phyloP scores from a whole-genome alignment of 2,888 invertebrate genomes.

The Cataglyphis altisquamis region DNA sequence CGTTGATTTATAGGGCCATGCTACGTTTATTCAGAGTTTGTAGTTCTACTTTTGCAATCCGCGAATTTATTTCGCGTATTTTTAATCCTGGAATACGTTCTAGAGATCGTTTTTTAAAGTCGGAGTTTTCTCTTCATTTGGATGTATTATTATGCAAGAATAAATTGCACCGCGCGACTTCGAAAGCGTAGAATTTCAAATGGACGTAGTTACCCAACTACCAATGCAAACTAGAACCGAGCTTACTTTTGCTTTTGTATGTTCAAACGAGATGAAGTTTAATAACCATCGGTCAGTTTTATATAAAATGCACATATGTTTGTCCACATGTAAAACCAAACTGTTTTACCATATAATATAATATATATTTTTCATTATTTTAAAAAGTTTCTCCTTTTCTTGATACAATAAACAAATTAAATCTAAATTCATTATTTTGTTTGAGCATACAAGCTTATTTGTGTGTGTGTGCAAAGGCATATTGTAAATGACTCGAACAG shows the following conservation, averaged over 20 bases:
- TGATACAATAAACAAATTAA: constrained; percentile 26
- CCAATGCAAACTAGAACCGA: constrained; percentile 42
- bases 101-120: constrained; percentile 6
- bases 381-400: constrained; percentile 1
- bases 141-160: constrained; percentile 50
- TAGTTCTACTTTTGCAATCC: constrained; percentile 53
- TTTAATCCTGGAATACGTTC: constrained; percentile 36
- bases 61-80: constrained; percentile 38
- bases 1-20: constrained; percentile 2
- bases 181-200: constrained; percentile 50
- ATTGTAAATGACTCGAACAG: constrained; percentile 8
- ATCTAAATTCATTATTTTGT: background rate
- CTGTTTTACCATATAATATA: background rate
- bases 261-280: constrained; percentile 43
- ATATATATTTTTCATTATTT: too few species aligned
- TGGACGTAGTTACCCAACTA: constrained; percentile 40
- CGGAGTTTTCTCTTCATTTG: constrained; percentile 46
- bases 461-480: background rate
- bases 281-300: constrained; percentile 46
- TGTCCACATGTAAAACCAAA: background rate
- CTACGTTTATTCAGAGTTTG: constrained; percentile 6
- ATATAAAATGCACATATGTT: constrained; percentile 13
- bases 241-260: constrained; percentile 43
- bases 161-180: constrained; percentile 46
- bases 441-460: background rate